phyloP scores from a whole-genome alignment of 2,888 invertebrate genomes.

The Helleia helle region DNA sequence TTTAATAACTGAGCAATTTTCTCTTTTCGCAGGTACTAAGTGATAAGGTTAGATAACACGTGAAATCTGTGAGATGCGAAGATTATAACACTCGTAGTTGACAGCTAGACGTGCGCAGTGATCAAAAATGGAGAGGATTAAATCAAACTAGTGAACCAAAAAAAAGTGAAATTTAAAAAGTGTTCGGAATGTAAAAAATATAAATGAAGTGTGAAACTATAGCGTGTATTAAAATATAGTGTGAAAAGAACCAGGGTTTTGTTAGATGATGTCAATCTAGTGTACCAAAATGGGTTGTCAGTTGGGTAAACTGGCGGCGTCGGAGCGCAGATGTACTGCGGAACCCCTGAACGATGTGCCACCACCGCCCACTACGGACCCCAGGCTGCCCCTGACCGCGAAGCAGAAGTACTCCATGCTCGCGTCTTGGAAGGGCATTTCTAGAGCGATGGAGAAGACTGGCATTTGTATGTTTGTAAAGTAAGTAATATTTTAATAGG shows the following conservation, averaged over 20 bases:
- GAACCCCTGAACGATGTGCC: slow-evolving; percentile 71
- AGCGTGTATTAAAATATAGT: not conserved
- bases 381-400: slow-evolving; percentile 86
- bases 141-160: not conserved
- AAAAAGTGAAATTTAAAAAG: not conserved
- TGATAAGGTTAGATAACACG: slow-evolving; percentile 35
- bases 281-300: slow-evolving; percentile 78
- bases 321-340: slow-evolving; percentile 53
- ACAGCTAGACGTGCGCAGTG: not conserved
- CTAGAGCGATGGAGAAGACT: slow-evolving; percentile 90
- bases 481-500: slow-evolving; percentile 73
- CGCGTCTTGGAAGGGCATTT: slow-evolving; percentile 94
- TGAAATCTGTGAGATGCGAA: slow-evolving; percentile 18
- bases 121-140: not conserved
- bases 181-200: not conserved
- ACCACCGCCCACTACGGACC: slow-evolving; percentile 81
- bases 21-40: slow-evolving; percentile 36
- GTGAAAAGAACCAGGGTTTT: not conserved
- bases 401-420: slow-evolving; percentile 91
- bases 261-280: slow-evolving; percentile 19
- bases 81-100: not conserved
- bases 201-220: not conserved
- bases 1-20: slow-evolving; percentile 28
- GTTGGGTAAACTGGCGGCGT: slow-evolving; percentile 80
- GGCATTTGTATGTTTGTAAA: slow-evolving; percentile 94